phyloP scores from a whole-genome alignment of 2,113 vertebrate genomes.

The Nothocercus julius region DNA sequence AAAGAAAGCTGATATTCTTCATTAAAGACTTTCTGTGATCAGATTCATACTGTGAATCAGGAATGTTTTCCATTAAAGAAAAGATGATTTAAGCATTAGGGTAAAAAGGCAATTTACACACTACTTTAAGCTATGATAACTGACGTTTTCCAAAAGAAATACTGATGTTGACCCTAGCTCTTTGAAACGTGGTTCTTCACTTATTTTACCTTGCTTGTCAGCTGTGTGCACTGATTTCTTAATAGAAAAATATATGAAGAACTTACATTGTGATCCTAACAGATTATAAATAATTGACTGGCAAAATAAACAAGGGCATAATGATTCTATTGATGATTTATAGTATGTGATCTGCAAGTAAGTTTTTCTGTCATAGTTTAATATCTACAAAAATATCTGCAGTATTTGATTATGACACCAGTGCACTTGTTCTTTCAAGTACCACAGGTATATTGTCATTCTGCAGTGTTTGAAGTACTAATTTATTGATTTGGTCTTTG shows the following conservation, averaged over 20 bases:
- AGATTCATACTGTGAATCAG: neutral
- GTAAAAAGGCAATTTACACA: neutral
- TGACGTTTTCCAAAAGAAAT: neutral
- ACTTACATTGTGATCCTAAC: neutral
- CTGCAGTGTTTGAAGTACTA: neutral
- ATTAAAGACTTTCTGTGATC: constrained; percentile 27
- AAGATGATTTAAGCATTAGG: neutral
- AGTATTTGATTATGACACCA: neutral
- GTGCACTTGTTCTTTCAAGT: constrained; percentile 40
- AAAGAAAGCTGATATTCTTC: constrained; percentile 23
- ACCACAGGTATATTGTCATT: constrained; percentile 3
- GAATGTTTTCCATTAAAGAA: constrained; percentile 30
- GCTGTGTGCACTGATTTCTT: constrained; percentile 62
- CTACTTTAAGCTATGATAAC: neutral
- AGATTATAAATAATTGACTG: constrained; percentile 12
- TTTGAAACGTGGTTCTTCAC: constrained; percentile 65
- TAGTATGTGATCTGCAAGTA: neutral
- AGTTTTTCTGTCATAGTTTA: constrained; percentile 20
- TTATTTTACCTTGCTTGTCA: constrained; percentile 67
- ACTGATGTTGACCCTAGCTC: constrained; percentile 68
- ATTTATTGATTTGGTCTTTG: neutral
- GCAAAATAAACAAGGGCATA: constrained; percentile 7
- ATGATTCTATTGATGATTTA: neutral
- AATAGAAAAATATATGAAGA: neutral
- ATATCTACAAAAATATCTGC: neutral